Evolutionary conservation across 2,888 invertebrate species (phyloP).

Genomic region (Rapana venosa): DNA sequence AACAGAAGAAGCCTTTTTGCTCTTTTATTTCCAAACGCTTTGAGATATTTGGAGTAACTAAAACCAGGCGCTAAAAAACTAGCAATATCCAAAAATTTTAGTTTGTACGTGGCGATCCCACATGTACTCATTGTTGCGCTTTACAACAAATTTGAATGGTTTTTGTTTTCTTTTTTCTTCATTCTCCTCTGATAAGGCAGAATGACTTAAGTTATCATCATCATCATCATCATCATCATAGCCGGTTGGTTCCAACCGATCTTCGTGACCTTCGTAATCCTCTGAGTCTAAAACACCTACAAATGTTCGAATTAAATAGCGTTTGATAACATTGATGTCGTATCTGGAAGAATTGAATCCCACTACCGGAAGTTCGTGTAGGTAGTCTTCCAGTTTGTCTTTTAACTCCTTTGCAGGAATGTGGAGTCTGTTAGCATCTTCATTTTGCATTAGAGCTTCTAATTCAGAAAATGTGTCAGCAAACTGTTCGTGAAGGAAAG

Average conservation of each 20-base stretch:
- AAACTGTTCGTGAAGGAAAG: background rate
- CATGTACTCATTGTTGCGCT: background rate
- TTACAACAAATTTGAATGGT: background rate
- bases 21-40: constrained; percentile 6
- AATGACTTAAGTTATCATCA: background rate
- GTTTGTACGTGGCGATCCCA: too few relatives aligned
- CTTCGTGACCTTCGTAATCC: too few relatives aligned
- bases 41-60: constrained; percentile 8
- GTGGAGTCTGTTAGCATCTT: background rate
- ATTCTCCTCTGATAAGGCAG: too few relatives aligned
- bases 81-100: background rate
- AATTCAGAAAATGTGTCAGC: background rate
- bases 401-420: background rate
- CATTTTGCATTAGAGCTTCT: background rate
- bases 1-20: background rate
- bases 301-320: too few relatives aligned
- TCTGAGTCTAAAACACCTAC: too few relatives aligned
- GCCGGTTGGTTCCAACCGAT: background rate
- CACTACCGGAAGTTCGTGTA: too few relatives aligned
- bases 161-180: too few relatives aligned
- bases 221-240: background rate
- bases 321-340: too few relatives aligned
- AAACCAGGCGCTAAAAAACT: background rate
- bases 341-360: too few relatives aligned
- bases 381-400: too few relatives aligned